phyloP scores from a whole-genome alignment of 2,113 vertebrate genomes.

The Acinonyx jubatus region DNA sequence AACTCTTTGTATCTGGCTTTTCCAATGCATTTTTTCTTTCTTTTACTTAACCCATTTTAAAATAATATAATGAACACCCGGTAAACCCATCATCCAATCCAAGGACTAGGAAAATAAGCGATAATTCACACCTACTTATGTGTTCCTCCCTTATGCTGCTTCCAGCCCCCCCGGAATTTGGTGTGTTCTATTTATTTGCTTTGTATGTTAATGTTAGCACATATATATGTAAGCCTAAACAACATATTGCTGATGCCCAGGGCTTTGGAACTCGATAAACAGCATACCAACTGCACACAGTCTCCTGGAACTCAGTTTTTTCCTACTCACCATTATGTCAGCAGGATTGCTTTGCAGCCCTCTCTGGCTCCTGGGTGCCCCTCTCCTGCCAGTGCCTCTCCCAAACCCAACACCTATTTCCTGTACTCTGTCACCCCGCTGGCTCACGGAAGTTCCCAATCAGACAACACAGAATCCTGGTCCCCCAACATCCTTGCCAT shows the following conservation, averaged over 20 bases:
- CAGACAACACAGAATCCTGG: not conserved
- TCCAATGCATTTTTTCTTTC: not conserved
- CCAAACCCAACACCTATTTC: not conserved
- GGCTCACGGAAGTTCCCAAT: not conserved
- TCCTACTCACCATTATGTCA: not conserved
- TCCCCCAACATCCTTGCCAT: not conserved
- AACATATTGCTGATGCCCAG: not conserved
- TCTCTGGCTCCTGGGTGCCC: not conserved
- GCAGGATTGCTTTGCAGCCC: not conserved
- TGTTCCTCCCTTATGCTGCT: not conserved
- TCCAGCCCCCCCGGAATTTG: not conserved
- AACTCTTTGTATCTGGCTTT: not conserved
- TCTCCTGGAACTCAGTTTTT: not conserved
- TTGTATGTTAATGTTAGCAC: not conserved
- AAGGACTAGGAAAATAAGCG: conserved; percentile 18
- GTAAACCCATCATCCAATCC: not conserved
- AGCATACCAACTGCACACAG: not conserved
- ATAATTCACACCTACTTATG: not conserved
- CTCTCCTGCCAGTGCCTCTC: not conserved
- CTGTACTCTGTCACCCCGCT: not conserved
- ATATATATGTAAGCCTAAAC: not conserved
- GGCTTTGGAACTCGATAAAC: not conserved
- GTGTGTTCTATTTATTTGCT: not conserved
- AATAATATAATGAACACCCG: not conserved
- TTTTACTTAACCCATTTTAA: not conserved